Conservation (phyloP, 2,113 vertebrate genomes). For the Bombycilla garrulus region DNA sequence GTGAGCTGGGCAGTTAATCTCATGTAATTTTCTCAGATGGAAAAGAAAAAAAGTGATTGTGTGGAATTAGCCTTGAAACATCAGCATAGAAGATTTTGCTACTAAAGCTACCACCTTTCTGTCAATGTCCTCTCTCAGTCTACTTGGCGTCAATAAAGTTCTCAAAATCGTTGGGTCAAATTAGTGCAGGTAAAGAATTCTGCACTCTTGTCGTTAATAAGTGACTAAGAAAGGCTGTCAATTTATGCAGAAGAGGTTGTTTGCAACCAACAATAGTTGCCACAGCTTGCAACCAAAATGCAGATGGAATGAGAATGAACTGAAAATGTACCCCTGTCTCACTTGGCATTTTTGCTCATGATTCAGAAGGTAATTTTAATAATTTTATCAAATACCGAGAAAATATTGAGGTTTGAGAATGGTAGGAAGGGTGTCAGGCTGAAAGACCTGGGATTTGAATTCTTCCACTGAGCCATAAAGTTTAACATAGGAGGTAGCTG, state of each 20-base stretch:
- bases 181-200: slow-evolving; percentile 34
- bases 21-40: neutral
- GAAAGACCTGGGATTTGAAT: neutral
- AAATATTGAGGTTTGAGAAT: neutral
- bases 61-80: neutral
- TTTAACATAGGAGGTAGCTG: neutral
- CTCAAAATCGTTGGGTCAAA: neutral
- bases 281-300: neutral
- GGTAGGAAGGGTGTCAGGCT: neutral
- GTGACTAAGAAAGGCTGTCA: slow-evolving; percentile 45
- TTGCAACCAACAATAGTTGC: neutral
- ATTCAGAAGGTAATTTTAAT: neutral
- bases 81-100: neutral
- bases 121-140: neutral
- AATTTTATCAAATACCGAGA: neutral
- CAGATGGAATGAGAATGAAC: neutral
- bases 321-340: neutral
- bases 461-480: neutral
- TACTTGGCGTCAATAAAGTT: neutral
- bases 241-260: slow-evolving; percentile 49
- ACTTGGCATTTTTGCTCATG: neutral
- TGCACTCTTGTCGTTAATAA: slow-evolving; percentile 54
- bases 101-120: neutral
- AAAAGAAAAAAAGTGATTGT: neutral
- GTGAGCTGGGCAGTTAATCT: neutral